phyloP scores from a whole-genome alignment of 2,888 invertebrate species.

The Diloba caeruleocephala region DNA sequence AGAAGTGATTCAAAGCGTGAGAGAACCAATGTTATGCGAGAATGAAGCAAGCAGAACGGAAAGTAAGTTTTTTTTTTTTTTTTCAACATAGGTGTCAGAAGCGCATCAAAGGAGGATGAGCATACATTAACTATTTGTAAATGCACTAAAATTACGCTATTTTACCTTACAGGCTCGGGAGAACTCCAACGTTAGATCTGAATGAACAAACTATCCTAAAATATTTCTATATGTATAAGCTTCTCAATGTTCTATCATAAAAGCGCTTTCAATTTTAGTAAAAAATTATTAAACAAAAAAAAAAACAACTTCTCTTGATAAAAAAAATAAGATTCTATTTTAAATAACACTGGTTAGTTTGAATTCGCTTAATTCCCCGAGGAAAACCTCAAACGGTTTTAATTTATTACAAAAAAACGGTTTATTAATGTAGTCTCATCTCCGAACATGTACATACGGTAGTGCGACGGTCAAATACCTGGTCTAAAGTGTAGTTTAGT shows the following conservation, averaged over 20 bases:
- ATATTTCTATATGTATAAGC: neutral
- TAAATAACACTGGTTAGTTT: too few species aligned
- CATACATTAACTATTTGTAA: constrained; percentile 26
- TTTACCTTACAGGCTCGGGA: constrained; percentile 27
- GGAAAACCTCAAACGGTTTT: too few species aligned
- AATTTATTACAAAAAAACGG: neutral
- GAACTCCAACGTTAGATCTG: constrained; percentile 6
- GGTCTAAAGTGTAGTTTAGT: constrained; percentile 59
- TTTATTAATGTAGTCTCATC: constrained; percentile 41
- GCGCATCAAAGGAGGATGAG: constrained; percentile 35
- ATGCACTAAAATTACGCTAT: constrained; percentile 12
- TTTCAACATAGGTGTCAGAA: constrained; percentile 17
- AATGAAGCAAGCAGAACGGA: constrained; percentile 75
- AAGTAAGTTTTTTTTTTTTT: constrained; percentile 26
- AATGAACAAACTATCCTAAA: neutral
- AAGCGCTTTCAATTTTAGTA: too few species aligned
- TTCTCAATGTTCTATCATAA: too few species aligned
- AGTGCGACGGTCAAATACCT: constrained; percentile 70
- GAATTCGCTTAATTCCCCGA: neutral
- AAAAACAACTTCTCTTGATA: too few species aligned
- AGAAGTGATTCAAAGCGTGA: constrained; percentile 69
- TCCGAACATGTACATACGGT: constrained; percentile 24
- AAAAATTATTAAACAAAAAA: too few species aligned
- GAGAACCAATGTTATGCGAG: constrained; percentile 68
- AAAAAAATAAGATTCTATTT: too few species aligned